These are phyloP conservation scores for Cantharis rufa DNA, from an alignment of 2,888 invertebrate genomes.

Conservation along the genomic window DNA sequence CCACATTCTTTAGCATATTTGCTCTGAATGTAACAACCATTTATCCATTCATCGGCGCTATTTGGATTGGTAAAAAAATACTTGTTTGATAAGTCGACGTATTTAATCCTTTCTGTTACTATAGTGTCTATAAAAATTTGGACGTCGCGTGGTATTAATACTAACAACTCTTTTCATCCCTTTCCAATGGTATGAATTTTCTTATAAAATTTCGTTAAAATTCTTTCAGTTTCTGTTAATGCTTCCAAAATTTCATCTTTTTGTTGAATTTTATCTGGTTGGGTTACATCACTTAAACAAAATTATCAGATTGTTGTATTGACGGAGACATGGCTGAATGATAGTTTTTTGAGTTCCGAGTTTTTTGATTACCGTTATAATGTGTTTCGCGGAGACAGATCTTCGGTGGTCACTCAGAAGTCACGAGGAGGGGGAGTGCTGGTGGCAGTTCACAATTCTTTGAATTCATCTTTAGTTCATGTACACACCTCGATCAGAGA, in stretches of 20 bases:
- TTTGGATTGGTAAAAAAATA: background rate
- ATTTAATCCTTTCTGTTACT: constrained; percentile 8
- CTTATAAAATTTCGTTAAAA: background rate
- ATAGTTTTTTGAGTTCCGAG: too few species aligned
- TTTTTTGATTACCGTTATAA: too few species aligned
- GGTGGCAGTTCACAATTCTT: too few species aligned
- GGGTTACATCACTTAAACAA: constrained; percentile 8
- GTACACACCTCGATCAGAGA: too few species aligned
- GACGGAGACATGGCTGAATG: too few species aligned
- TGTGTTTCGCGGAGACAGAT: too few species aligned
- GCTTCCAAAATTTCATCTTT: constrained; percentile 5
- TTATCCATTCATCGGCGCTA: background rate
- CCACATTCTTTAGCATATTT: too few species aligned
- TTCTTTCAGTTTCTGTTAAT: constrained; percentile 9
- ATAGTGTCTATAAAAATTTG: constrained; percentile 5
- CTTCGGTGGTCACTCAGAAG: too few species aligned
- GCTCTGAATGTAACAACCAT: background rate
- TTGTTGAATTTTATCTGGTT: constrained; percentile 13
- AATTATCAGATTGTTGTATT: too few species aligned
- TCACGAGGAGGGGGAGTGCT: too few species aligned
- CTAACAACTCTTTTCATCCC: constrained; percentile 9
- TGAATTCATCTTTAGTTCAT: too few species aligned
- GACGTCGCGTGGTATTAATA: constrained; percentile 5
- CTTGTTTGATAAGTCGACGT: background rate
- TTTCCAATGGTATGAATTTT: constrained; percentile 8